phyloP scores from a whole-genome alignment of 2,113 vertebrate species.

The Cavia aperea region DNA sequence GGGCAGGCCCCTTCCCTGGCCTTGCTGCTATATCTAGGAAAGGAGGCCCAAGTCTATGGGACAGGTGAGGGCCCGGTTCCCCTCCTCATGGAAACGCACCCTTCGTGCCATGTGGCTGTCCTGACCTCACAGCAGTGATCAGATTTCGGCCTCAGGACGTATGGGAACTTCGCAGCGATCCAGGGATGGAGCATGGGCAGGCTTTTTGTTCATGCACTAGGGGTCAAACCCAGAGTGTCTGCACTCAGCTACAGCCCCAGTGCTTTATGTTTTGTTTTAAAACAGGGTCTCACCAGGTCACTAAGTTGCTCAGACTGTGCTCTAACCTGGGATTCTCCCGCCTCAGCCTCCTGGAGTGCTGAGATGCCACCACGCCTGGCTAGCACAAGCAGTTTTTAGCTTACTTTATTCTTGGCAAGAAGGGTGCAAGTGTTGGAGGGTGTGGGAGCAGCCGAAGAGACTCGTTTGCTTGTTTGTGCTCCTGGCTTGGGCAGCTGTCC shows the following conservation, averaged over 20 bases:
- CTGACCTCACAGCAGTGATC: neutral
- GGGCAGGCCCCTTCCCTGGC: accelerated
- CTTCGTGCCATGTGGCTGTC: accelerated
- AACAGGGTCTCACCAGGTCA: neutral
- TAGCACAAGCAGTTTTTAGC: neutral
- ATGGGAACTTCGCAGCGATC: neutral
- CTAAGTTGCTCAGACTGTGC: neutral
- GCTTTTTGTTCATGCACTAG: accelerated
- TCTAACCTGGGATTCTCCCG: neutral
- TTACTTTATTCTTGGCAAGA: neutral
- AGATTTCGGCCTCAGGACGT: neutral
- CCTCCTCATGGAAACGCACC: neutral
- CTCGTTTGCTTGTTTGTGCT: accelerated
- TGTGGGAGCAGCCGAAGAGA: neutral
- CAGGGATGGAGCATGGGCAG: accelerated
- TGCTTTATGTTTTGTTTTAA: neutral
- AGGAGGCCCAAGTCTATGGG: accelerated
- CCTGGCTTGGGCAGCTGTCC: neutral
- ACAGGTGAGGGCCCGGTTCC: too few species aligned
- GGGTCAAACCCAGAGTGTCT: neutral
- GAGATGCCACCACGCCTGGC: neutral
- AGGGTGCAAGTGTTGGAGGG: neutral
- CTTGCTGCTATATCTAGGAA: neutral
- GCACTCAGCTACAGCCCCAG: neutral
- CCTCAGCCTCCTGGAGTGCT: accelerated